Conservation (phyloP, 2,113 vertebrate genomes). For the Hoplias malabaricus region DNA sequence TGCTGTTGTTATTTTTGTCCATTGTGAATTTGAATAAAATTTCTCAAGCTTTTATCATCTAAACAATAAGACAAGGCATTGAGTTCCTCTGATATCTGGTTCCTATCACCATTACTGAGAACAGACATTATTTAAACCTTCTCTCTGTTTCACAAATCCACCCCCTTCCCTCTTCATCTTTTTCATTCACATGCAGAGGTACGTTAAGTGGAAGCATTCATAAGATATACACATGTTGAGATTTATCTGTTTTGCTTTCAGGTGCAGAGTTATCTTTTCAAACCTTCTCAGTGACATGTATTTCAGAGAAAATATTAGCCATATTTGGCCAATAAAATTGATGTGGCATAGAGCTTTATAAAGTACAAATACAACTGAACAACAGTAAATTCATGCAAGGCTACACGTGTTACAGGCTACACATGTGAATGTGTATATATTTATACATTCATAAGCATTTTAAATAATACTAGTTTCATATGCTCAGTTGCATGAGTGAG, state of each 20-base stretch:
- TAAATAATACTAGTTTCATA: no score
- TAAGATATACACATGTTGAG: background rate
- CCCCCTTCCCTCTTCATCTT: background rate
- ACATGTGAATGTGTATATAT: no score
- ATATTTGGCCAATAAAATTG: background rate
- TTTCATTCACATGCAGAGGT: background rate
- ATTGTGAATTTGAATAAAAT: no score
- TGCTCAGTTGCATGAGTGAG: no score
- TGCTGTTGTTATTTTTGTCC: no score
- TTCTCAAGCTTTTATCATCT: no score
- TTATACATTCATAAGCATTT: no score
- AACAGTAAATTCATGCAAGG: background rate
- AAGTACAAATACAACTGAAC: background rate
- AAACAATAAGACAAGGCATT: no score
- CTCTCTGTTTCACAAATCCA: background rate
- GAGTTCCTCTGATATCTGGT: no score
- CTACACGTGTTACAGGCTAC: background rate
- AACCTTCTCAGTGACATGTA: slow-evolving; percentile 11
- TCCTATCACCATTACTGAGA: no score
- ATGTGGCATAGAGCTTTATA: background rate
- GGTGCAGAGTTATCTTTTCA: slow-evolving; percentile 10
- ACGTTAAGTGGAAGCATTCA: background rate
- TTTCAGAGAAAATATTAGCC: background rate
- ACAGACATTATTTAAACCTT: no score
- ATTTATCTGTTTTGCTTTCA: slow-evolving; percentile 22